A percentile compares a stretch with the other conserved stretches of the same genome.
Evolutionary conservation across 2,888 invertebrate species (phyloP).

Genomic region (Argyresthia goedartella): DNA sequence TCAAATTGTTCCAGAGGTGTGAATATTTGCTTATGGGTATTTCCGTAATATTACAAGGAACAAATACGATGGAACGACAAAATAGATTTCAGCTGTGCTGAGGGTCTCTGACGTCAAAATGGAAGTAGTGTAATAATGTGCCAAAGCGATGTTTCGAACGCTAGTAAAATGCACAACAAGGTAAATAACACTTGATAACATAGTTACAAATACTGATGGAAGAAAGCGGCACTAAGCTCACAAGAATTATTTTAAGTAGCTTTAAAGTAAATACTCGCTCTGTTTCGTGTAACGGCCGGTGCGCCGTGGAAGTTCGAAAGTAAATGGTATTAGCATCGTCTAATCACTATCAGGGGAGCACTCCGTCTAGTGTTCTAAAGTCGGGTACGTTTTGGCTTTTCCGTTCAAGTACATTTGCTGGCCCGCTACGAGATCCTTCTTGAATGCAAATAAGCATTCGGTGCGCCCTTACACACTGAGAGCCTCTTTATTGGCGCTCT

Average conservation of each 20-base stretch:
- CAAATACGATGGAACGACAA: too few species aligned
- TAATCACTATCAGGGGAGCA: slow-evolving; percentile 67
- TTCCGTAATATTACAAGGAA: too few species aligned
- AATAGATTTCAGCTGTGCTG: too few species aligned
- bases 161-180: too few species aligned
- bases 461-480: slow-evolving; percentile 62
- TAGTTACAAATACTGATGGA: slow-evolving; percentile 11
- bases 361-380: slow-evolving; percentile 43
- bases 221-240: slow-evolving; percentile 28
- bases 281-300: slow-evolving; percentile 52
- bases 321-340: slow-evolving; percentile 68
- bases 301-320: slow-evolving; percentile 63
- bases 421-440: slow-evolving; percentile 55
- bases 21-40: too few species aligned
- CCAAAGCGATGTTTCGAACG: too few species aligned
- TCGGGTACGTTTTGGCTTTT: slow-evolving; percentile 28
- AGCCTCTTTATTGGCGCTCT: slow-evolving; percentile 59
- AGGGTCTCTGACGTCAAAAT: too few species aligned
- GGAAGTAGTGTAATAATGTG: too few species aligned
- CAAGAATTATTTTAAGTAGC: slow-evolving; percentile 51
- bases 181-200: background rate
- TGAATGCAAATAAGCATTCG: slow-evolving; percentile 68
- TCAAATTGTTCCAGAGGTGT: too few species aligned
- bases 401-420: slow-evolving; percentile 55
- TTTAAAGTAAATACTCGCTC: slow-evolving; percentile 52